A percentile compares a stretch with the other conserved stretches of the same genome.
Conservation (phyloP, 2,888 invertebrate genomes). For the Bursaphelenchus okinawaensis region DNA sequence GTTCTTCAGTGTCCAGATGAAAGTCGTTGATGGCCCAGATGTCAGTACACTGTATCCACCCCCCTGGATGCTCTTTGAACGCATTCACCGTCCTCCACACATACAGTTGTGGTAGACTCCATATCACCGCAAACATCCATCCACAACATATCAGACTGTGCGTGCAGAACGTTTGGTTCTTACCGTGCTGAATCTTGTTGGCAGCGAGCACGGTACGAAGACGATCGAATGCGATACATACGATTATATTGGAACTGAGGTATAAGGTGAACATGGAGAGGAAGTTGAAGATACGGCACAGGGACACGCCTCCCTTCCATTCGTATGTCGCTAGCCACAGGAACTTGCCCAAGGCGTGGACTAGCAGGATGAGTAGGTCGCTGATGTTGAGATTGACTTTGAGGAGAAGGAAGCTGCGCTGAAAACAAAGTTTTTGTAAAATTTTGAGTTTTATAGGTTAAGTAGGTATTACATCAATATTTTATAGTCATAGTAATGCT, state of each 20-base stretch:
- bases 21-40: conserved; percentile 38
- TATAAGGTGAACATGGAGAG: conserved; percentile 53
- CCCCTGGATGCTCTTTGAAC: conserved; percentile 25
- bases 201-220: conserved; percentile 50
- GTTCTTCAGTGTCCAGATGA: neutral
- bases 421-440: no score
- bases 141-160: conserved; percentile 17
- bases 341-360: conserved; percentile 46
- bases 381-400: conserved; percentile 54
- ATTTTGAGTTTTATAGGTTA: no score
- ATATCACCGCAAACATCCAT: conserved; percentile 42
- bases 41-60: conserved; percentile 50
- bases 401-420: conserved; percentile 51
- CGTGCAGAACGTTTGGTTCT: neutral
- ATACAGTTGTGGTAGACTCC: conserved; percentile 45
- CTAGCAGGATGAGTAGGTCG: conserved; percentile 45
- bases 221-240: conserved; percentile 54
- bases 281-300: conserved; percentile 45
- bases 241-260: conserved; percentile 52
- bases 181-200: conserved; percentile 24
- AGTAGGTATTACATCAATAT: no score
- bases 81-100: conserved; percentile 41
- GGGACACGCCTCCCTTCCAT: conserved; percentile 42
- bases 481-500: no score
- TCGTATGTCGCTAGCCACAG: conserved; percentile 47